Evolutionary conservation across 2,888 invertebrate genomes (phyloP).

Genomic region (Acanthosepion lycidas): DNA sequence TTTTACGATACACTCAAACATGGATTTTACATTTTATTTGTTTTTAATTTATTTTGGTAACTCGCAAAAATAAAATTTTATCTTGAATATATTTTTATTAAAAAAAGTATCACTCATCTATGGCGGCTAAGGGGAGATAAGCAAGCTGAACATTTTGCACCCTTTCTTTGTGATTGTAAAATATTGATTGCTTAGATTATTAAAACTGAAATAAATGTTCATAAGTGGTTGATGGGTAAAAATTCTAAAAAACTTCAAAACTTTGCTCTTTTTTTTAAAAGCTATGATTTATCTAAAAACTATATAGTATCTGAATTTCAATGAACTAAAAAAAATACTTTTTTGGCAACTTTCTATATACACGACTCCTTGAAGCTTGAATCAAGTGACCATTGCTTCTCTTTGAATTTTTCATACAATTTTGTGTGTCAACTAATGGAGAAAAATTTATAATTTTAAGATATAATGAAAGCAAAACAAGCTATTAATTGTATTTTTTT

Average conservation of each 20-base stretch:
- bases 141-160: background rate
- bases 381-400: background rate
- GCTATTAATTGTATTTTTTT: no score
- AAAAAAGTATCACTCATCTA: background rate
- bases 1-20: constrained; percentile 33
- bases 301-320: background rate
- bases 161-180: background rate
- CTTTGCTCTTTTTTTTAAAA: background rate
- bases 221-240: background rate
- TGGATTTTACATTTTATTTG: background rate
- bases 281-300: background rate
- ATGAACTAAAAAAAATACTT: background rate
- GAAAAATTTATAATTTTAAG: background rate
- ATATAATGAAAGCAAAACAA: no score
- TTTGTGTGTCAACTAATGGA: background rate
- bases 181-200: background rate
- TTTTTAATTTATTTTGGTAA: background rate
- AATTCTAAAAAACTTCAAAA: background rate
- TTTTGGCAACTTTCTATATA: background rate
- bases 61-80: background rate
- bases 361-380: background rate
- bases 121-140: background rate
- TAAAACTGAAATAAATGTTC: background rate
- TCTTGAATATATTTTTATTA: no score
- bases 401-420: no score